These are phyloP conservation scores for Micromesistius poutassou DNA, from an alignment of 2,797 vertebrate species.

Conservation along the genomic window DNA sequence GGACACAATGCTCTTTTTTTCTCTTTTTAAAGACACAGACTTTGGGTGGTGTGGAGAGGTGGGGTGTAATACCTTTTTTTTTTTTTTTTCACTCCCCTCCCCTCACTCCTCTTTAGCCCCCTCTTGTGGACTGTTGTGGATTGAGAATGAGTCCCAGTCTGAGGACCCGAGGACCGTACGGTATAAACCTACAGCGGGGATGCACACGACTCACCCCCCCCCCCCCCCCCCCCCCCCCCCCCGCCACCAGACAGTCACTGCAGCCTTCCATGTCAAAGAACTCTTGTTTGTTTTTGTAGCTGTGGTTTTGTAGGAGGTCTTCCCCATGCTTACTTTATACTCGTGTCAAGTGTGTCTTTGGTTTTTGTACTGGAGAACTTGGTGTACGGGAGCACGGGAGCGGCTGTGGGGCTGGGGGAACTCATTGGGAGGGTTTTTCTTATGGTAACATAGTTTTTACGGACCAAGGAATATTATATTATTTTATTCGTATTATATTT, in stretches of 20 bases:
- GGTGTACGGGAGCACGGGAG: not conserved
- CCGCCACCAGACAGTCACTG: slow-evolving; percentile 18
- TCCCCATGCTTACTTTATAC: slow-evolving; percentile 32
- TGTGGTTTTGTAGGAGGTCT: slow-evolving; percentile 28
- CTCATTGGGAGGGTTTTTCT: slow-evolving; percentile 45
- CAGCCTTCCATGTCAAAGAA: slow-evolving; percentile 31
- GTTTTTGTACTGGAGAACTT: slow-evolving; percentile 31
- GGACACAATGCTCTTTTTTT: not conserved
- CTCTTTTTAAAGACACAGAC: slow-evolving; percentile 13
- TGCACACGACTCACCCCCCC: not conserved
- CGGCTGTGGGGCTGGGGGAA: slow-evolving; percentile 30
- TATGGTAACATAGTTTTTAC: slow-evolving; percentile 72
- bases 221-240: slow-evolving; percentile 1
- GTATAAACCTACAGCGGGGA: not conserved
- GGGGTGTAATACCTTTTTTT: slow-evolving; percentile 9
- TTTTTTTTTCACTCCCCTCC: slow-evolving; percentile 12
- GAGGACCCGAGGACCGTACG: slow-evolving; percentile 23
- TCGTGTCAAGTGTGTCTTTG: slow-evolving; percentile 12
- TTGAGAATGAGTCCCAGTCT: slow-evolving; percentile 10
- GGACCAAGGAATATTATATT: slow-evolving; percentile 74
- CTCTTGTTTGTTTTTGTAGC: slow-evolving; percentile 19
- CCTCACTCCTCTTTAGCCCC: slow-evolving; percentile 36
- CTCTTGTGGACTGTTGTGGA: slow-evolving; percentile 54
- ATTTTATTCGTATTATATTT: slow-evolving; percentile 77
- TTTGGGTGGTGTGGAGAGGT: slow-evolving; percentile 31